Evolutionary conservation across 2,888 invertebrate genomes (phyloP).

Genomic region (Platycnemis pennipes): DNA sequence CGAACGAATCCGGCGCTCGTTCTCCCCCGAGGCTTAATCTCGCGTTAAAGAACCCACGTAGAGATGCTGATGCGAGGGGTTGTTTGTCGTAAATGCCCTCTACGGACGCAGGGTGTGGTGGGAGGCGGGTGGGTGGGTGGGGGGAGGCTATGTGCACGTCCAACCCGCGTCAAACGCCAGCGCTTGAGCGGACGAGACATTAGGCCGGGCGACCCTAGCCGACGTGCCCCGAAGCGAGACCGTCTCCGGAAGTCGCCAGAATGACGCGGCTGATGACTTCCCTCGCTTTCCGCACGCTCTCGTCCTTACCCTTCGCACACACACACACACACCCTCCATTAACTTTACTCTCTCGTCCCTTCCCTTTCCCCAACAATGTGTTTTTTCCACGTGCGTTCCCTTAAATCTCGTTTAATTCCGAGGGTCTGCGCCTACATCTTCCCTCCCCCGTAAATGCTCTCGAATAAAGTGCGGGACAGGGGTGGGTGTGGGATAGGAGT

Average conservation of each 20-base stretch:
- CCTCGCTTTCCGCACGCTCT: not conserved
- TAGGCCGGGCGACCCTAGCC: not conserved
- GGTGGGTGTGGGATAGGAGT: not conserved
- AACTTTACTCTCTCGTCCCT: not conserved
- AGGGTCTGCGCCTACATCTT: not conserved
- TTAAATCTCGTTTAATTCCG: constrained; percentile 23
- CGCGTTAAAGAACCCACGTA: not conserved
- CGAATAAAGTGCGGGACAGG: not conserved
- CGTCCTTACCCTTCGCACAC: not conserved
- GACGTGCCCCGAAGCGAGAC: not conserved
- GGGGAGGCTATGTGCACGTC: not conserved
- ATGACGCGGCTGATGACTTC: not conserved
- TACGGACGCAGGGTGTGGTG: not conserved
- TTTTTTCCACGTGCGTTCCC: constrained; percentile 3
- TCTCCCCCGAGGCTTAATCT: too few species aligned
- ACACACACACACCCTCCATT: not conserved
- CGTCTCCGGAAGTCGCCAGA: not conserved
- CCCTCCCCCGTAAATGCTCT: not conserved
- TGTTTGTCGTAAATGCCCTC: not conserved
- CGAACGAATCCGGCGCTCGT: too few species aligned
- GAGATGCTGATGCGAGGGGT: not conserved
- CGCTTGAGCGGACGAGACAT: not conserved
- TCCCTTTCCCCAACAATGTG: not conserved
- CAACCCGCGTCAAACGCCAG: constrained; percentile 7
- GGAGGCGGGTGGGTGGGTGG: not conserved